Percentiles rank a stretch among this genome's conserved stretches.
These are phyloP conservation scores for Paragorgia papillata DNA, from an alignment of 92 coral and sea anemone genomes.

Conservation along the genomic window DNA sequence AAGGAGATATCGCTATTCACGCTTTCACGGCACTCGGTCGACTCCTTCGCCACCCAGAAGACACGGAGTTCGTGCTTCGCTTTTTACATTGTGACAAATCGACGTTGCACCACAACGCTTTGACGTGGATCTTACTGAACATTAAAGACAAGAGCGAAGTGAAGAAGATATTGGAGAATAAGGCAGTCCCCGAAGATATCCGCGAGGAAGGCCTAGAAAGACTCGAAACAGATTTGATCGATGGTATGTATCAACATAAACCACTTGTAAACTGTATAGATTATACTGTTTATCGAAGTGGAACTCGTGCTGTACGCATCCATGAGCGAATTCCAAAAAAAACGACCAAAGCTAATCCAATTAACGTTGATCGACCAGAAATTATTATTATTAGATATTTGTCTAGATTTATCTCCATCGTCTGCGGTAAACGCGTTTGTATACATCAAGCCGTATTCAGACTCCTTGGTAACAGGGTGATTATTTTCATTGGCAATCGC, in stretches of 20 bases:
- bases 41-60: slow-evolving; percentile 84
- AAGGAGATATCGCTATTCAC: slow-evolving; percentile 89
- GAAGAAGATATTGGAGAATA: slow-evolving; percentile 72
- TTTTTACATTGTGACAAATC: slow-evolving; percentile 91
- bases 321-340: neutral
- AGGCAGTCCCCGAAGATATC: slow-evolving; percentile 88
- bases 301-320: no score
- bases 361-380: neutral
- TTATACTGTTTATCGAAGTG: no score
- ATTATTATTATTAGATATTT: no score
- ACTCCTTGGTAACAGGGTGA: no score
- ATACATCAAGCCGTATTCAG: no score
- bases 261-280: no score
- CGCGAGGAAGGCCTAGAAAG: slow-evolving; percentile 86
- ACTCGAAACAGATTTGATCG: slow-evolving; percentile 66
- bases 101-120: slow-evolving; percentile 86
- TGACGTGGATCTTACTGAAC: slow-evolving; percentile 96
- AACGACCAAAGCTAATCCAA: neutral
- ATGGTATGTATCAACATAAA: slow-evolving; percentile 29
- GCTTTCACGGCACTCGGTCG: slow-evolving; percentile 94
- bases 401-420: no score
- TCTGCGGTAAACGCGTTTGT: no score
- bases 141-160: slow-evolving; percentile 81
- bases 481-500: no score
- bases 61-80: slow-evolving; percentile 85